Conservation (phyloP, 2,113 vertebrate species). For the Sminthopsis crassicaudata region DNA sequence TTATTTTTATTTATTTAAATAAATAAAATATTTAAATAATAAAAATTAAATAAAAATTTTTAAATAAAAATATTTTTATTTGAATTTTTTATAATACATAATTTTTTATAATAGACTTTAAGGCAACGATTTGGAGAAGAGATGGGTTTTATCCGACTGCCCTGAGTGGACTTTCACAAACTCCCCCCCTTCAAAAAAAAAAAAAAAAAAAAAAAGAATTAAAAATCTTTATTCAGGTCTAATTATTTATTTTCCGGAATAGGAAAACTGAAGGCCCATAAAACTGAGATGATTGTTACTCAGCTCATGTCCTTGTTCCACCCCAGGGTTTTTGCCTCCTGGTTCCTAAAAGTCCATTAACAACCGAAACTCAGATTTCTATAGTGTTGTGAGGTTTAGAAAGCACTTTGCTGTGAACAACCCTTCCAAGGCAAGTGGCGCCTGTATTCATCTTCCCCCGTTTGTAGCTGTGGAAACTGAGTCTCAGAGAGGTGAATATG, state of each 20-base stretch:
- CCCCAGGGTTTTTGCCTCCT: not conserved
- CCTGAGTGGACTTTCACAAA: not conserved
- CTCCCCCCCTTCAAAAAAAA: not conserved
- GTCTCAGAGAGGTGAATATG: not conserved
- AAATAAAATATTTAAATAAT: too few species aligned
- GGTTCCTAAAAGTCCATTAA: not conserved
- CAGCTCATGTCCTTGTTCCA: not conserved
- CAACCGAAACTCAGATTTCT: not conserved
- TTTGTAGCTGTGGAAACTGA: not conserved
- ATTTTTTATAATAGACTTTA: not conserved
- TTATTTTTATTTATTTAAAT: too few species aligned
- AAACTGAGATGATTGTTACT: not conserved
- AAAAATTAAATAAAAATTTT: too few species aligned
- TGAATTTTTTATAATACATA: not conserved
- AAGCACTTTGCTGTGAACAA: not conserved
- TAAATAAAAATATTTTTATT: too few species aligned
- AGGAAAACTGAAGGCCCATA: not conserved
- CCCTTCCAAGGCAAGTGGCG: not conserved
- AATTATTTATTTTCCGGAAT: not conserved
- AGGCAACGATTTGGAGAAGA: not conserved
- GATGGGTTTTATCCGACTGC: not conserved
- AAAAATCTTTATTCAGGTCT: not conserved
- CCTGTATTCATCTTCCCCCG: not conserved
- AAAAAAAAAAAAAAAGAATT: not conserved
- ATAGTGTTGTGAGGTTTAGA: not conserved